These are phyloP conservation scores for Dioctria rufipes DNA, from an alignment of 2,888 invertebrate genomes.

Conservation along the genomic window DNA sequence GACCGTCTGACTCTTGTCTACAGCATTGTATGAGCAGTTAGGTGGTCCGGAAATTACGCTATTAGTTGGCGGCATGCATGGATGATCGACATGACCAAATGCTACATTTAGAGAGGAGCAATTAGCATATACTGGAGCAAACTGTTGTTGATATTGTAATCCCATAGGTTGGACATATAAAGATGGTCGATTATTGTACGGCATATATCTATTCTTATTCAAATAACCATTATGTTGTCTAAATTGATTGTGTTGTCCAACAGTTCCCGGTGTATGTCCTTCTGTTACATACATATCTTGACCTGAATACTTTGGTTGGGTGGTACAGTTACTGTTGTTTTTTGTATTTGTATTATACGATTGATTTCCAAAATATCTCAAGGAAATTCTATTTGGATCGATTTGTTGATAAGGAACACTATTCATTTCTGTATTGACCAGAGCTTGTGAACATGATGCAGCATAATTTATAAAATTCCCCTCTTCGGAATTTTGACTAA, in stretches of 20 bases:
- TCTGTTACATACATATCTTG: not conserved
- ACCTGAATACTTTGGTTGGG: not conserved
- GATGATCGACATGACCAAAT: not conserved
- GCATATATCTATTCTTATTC: slow-evolving; percentile 68
- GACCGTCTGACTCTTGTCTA: slow-evolving; percentile 58
- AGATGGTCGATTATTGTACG: slow-evolving; percentile 65
- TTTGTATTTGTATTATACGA: slow-evolving; percentile 49
- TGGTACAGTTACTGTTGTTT: slow-evolving; percentile 10
- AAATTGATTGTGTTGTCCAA: slow-evolving; percentile 9
- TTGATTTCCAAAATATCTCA: slow-evolving; percentile 54
- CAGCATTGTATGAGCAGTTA: not conserved
- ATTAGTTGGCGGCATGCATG: not conserved
- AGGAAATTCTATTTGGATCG: slow-evolving; percentile 31
- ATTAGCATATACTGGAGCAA: slow-evolving; percentile 64
- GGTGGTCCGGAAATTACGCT: not conserved
- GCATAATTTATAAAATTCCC: slow-evolving; percentile 23
- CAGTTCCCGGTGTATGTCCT: not conserved
- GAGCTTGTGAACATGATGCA: not conserved
- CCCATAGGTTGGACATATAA: slow-evolving; percentile 62
- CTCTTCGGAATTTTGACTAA: slow-evolving; percentile 25
- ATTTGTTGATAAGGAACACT: not conserved
- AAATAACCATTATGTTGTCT: slow-evolving; percentile 61
- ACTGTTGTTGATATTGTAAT: slow-evolving; percentile 61
- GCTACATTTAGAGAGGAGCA: slow-evolving; percentile 52
- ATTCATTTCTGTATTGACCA: not conserved